Conservation (phyloP, 1,140 invertebrate genomes). For the Telenomus remus region DNA sequence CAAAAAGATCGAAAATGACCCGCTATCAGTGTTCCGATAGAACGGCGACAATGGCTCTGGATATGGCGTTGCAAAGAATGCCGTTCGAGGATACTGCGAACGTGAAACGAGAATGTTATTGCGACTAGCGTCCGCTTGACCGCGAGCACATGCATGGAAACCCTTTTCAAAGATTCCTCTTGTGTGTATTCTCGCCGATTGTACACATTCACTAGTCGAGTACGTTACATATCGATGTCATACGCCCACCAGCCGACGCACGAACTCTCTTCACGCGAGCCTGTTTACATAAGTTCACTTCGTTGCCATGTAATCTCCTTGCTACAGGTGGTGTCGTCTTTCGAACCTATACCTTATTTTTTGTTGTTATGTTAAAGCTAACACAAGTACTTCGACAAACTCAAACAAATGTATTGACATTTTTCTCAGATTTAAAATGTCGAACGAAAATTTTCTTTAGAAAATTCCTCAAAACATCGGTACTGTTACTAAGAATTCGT, state of each 20-base stretch:
- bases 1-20: constrained; percentile 31
- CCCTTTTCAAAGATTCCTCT: constrained; percentile 41
- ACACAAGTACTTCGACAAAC: neutral
- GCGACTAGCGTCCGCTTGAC: constrained; percentile 38
- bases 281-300: constrained; percentile 66
- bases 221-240: constrained; percentile 64
- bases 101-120: constrained; percentile 59
- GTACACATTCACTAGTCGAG: constrained; percentile 52
- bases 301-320: constrained; percentile 50
- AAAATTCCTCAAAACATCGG: too few relatives aligned
- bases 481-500: too few relatives aligned
- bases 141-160: constrained; percentile 34
- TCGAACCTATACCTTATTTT: constrained; percentile 37
- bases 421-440: too few relatives aligned
- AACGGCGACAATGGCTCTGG: constrained; percentile 41
- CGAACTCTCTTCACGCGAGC: constrained; percentile 64
- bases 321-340: constrained; percentile 62
- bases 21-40: constrained; percentile 40
- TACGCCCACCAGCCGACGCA: constrained; percentile 57
- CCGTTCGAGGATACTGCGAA: constrained; percentile 40
- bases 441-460: too few relatives aligned
- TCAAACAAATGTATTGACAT: too few relatives aligned
- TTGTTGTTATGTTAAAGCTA: neutral
- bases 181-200: constrained; percentile 46
- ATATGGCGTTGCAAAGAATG: constrained; percentile 38